Evolutionary conservation across 2,888 invertebrate genomes (phyloP), one percentile per base, ranked within the genome.

Genomic region (Chromoteleia sp.): DNA sequence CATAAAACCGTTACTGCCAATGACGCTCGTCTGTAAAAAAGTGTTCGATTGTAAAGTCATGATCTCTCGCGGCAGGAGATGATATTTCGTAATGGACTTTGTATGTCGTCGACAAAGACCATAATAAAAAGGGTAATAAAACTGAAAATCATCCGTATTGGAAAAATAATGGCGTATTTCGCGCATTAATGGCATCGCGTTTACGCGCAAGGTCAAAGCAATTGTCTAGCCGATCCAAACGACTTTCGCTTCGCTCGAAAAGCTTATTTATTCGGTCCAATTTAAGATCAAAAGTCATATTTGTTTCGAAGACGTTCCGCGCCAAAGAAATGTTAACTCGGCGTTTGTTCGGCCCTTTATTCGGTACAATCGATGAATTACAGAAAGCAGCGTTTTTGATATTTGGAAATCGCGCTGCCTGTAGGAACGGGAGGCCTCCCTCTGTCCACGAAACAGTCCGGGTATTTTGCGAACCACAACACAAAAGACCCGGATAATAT

Each of bases 21-120:
- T 77, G 65, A 71, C 71, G 36, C 79, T 19, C 58, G 70, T 52
- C 50, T 30, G 81, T 85, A 86, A 86, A 84, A 80, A 83, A 76
- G 63, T 77, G 52, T 76, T 61, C 67, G 83, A 71, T 85, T 86
- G 65, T 87, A 86, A 87, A 87, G 63, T 83, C 84, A 87, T 87
- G 84, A 86, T 84, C 79, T 75, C 29, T 70, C 54, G 73, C 68
- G 77, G 83, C 68, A 41, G 68, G 76, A 68, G 52, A 63, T 36
- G 56, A 25, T 29, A 45, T 67, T 68, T 33, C 58, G 43, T 70
- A 52, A 56, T 76, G 63, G 52, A 61, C 52, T 63, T 63, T 61
- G 39, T 52, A 39, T 61, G 54, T 41, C 33, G 29, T 59, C 33
- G 15, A 68, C 61, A 70, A 70, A 54, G 45, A 15, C 14, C 15